A percentile compares a stretch with the other conserved stretches of the same genome.
Conservation (phyloP, 2,113 vertebrate species). For the Charina bottae region DNA sequence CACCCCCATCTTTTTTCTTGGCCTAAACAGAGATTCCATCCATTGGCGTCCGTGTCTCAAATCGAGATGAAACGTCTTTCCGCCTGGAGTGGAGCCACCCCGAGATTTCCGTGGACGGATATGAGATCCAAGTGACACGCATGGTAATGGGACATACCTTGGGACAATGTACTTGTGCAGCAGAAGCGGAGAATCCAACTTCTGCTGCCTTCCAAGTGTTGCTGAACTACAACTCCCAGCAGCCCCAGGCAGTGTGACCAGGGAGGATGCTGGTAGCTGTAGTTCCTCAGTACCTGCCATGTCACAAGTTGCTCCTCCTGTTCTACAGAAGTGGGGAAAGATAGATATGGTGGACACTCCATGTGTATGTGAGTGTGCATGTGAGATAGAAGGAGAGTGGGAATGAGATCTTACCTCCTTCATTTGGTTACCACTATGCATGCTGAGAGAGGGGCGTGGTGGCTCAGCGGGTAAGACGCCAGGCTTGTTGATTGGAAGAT, state of each 20-base stretch:
- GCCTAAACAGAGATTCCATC: conserved; percentile 60
- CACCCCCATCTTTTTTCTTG: not conserved
- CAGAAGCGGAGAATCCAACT: not conserved
- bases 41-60: conserved; percentile 57
- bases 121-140: conserved; percentile 73
- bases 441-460: no score
- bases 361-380: no score
- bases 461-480: no score
- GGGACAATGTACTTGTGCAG: not conserved
- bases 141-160: conserved; percentile 66
- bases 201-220: not conserved
- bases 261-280: not conserved
- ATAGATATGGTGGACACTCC: no score
- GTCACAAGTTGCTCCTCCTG: no score
- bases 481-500: no score
- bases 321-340: no score
- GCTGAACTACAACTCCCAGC: not conserved
- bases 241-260: not conserved
- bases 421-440: not conserved
- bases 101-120: conserved; percentile 63
- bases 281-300: not conserved
- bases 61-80: conserved; percentile 65
- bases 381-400: no score
- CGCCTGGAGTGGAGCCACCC: conserved; percentile 68
- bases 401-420: not conserved